Evolutionary conservation across 2,888 invertebrate species (phyloP), one percentile per base, ranked within the genome.

Genomic region (Cyaniris semiargus): DNA sequence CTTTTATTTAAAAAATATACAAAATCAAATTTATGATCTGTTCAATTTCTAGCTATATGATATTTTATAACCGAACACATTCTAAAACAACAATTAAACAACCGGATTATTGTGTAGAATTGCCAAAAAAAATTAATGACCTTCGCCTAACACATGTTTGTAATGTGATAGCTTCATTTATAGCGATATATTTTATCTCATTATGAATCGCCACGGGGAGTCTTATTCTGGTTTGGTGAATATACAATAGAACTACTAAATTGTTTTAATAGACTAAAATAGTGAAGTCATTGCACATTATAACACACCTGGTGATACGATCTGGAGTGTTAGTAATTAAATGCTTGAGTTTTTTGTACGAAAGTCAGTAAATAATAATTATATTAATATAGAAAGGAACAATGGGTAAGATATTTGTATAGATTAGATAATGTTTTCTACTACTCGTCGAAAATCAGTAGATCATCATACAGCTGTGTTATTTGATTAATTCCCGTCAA

Each of bases 261-360:
- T 93, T 93, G 93, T 93, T 93, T 93, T 93, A 94, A 93, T 94
- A 88, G 89, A 89, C 84, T 82, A 81, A 86, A 90, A 88, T 87
- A 83, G 85, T 84, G 89, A 80, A 93, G 91, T 94, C 93, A 93
- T 88, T 87, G 83, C 85, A 85, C 84, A 88, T 93, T 93, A 91
- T 93, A 85, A 83, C 82, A 85, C 93, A 93, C 89, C 92, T 91
- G 92, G 91, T 84, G 83, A 85, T 84, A 79, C 85, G 89, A 93
- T 92, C 93, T 82, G 70, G 81, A 84, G 85, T 84, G 86, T 86
- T 89, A 86, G 89, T 90, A 90, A 90, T 91, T 88, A 85, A 82
- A 77, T 77, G 77, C 76, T 58, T 79, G 72, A 77, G 76, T 79
- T 76, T 77, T 76, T 75, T 78, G 78, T 78, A 70, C 75, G 71